Percentiles rank a stretch among this genome's conserved stretches.
Conservation (phyloP, 2,888 invertebrate genomes). For the Pecten maximus region DNA sequence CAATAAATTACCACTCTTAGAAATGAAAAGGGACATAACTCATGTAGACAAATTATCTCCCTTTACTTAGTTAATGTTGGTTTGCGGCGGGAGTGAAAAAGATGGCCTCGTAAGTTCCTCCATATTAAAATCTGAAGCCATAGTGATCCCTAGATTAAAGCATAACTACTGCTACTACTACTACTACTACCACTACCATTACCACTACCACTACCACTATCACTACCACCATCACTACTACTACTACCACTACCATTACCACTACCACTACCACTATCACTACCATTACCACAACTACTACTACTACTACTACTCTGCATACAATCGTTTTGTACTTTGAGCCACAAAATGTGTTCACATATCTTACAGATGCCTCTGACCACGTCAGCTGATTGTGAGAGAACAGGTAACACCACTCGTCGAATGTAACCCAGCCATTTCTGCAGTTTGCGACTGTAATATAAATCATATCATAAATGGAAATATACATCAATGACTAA, state of each 20-base stretch:
- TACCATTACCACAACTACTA: not conserved
- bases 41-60: too few species aligned
- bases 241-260: not conserved
- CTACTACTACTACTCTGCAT: not conserved
- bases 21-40: too few species aligned
- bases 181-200: not conserved
- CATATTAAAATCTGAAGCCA: too few species aligned
- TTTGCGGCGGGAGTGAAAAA: too few species aligned
- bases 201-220: not conserved
- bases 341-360: too few species aligned
- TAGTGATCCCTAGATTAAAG: too few species aligned
- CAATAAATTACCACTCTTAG: too few species aligned
- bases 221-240: not conserved
- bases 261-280: not conserved
- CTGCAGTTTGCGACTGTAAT: conserved; percentile 3
- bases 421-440: not conserved
- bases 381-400: conserved; percentile 12
- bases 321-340: too few species aligned
- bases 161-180: not conserved
- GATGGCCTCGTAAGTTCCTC: too few species aligned
- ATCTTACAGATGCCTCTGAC: not conserved
- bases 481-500: too few species aligned
- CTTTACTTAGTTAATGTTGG: too few species aligned
- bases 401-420: not conserved
- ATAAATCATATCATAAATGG: not conserved